These are phyloP conservation scores for Chiridota heheva DNA, from an alignment of 35 echinoderm and acorn worm species.

Conservation along the genomic window DNA sequence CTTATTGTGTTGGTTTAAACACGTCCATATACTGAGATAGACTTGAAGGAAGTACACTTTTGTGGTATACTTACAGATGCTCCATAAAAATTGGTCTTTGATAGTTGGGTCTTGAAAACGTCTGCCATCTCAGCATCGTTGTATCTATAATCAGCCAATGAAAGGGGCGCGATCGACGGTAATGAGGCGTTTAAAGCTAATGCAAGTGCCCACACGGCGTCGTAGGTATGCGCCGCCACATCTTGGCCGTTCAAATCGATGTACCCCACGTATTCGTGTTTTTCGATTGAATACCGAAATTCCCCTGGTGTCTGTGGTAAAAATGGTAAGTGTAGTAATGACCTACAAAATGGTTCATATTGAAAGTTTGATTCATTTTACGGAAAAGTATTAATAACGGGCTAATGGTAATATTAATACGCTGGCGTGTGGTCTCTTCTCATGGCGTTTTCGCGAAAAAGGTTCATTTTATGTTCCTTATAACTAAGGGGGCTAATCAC, in stretches of 20 bases:
- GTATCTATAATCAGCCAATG: constrained; percentile 17
- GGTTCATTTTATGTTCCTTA: too few species aligned
- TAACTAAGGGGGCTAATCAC: too few species aligned
- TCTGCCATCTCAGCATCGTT: constrained; percentile 3
- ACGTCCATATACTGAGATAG: too few species aligned
- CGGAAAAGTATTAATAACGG: too few species aligned
- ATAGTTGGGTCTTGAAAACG: constrained; percentile 25
- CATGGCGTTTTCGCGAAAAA: too few species aligned
- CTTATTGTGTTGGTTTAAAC: too few species aligned
- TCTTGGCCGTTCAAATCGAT: constrained; percentile 11
- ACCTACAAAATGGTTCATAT: too few species aligned
- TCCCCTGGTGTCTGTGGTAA: constrained; percentile 30
- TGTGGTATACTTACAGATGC: constrained; percentile 42
- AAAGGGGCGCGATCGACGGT: not conserved
- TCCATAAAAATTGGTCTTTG: constrained; percentile 34
- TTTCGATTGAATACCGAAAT: not conserved
- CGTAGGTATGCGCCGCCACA: constrained; percentile 22
- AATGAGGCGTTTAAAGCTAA: constrained; percentile 44
- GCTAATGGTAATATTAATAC: too few species aligned
- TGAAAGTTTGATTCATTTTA: too few species aligned
- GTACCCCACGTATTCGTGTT: not conserved
- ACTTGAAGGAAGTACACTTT: too few species aligned
- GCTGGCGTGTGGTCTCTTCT: too few species aligned
- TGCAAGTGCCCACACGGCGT: constrained; percentile 47
- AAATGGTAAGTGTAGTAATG: too few species aligned